Evolutionary conservation across 2,797 vertebrate species (phyloP).

Genomic region (Rhinichthys osculus): DNA sequence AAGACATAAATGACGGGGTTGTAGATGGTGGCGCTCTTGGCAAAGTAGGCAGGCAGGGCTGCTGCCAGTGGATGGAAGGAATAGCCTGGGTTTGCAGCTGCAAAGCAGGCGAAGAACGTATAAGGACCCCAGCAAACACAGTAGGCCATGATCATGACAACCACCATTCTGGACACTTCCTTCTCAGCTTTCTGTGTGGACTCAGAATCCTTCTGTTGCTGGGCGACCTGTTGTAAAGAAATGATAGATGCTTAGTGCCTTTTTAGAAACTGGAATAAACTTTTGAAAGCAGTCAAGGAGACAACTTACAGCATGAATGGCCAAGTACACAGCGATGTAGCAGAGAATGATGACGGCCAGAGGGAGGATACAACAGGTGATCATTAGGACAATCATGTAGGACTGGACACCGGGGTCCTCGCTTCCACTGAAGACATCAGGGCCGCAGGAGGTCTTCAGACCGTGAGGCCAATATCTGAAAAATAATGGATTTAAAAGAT

Average conservation of each 20-base stretch:
- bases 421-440: slow-evolving; percentile 90
- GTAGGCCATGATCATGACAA: slow-evolving; percentile 85
- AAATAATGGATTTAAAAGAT: neutral
- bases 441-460: slow-evolving; percentile 91
- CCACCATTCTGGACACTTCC: slow-evolving; percentile 90
- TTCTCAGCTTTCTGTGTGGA: slow-evolving; percentile 91
- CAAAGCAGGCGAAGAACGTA: slow-evolving; percentile 84
- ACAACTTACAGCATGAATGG: slow-evolving; percentile 83
- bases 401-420: slow-evolving; percentile 84
- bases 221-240: slow-evolving; percentile 80
- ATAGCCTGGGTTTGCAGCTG: slow-evolving; percentile 85
- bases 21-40: slow-evolving; percentile 92
- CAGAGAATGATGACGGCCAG: slow-evolving; percentile 84
- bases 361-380: slow-evolving; percentile 84
- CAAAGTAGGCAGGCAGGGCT: slow-evolving; percentile 87
- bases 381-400: slow-evolving; percentile 87
- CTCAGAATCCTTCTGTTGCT: slow-evolving; percentile 89
- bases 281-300: neutral
- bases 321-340: slow-evolving; percentile 87
- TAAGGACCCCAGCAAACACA: slow-evolving; percentile 89
- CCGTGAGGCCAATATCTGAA: slow-evolving; percentile 90
- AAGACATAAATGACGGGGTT: slow-evolving; percentile 91
- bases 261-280: neutral
- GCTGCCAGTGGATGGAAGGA: slow-evolving; percentile 88
- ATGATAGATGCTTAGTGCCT: neutral